Evolutionary conservation across 2,888 invertebrate species (phyloP), one percentile per base, ranked within the genome.

Genomic region (Nycteola revayana): DNA sequence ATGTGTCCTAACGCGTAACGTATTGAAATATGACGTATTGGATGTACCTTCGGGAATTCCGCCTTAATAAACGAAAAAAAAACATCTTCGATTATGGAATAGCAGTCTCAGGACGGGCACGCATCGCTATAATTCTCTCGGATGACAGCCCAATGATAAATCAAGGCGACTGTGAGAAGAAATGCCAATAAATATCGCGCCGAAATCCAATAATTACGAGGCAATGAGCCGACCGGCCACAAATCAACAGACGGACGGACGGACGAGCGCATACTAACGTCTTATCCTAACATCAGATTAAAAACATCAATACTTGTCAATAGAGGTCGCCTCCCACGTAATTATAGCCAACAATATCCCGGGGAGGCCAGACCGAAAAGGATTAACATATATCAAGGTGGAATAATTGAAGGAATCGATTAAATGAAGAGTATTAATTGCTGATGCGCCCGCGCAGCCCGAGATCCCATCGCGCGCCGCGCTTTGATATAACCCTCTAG

Each of bases 281-380:
- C 80, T 81, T 83, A 84, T 84, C 87, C 87, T 86, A 85, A 85
- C 85, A 86, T 88, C 85, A 84, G 87, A 88, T 88, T 87, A 86
- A 87, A 87, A 81, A 79, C 88, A 88, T 88, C 88, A 85, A 88
- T 88, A 86, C 83, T 80, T 86, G 87, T 85, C 88, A 83, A 82
- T 84, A 80, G 80, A 80, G 79, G 78, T 83, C 82, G 79, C 84
- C 87, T 84, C 87, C 87, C 86, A 86, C 81, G 83, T 85, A 86
- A 88, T 88, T 86, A 88, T 81, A 82, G 78, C 75, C 82, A 78
- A 83, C 83, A 82, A 82, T 85, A 86, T 84, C 85, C 83, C 76
- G 82, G 78, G 83, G 84, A 80, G 78, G 77, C 71, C 60, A 66
- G 70, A 61, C 73, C 70, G 68, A 75, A 78, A 77, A 74, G 84